Base-by-base conservation (phyloP, 92 coral and sea anemone species). In the Montipora capitata region DNA sequence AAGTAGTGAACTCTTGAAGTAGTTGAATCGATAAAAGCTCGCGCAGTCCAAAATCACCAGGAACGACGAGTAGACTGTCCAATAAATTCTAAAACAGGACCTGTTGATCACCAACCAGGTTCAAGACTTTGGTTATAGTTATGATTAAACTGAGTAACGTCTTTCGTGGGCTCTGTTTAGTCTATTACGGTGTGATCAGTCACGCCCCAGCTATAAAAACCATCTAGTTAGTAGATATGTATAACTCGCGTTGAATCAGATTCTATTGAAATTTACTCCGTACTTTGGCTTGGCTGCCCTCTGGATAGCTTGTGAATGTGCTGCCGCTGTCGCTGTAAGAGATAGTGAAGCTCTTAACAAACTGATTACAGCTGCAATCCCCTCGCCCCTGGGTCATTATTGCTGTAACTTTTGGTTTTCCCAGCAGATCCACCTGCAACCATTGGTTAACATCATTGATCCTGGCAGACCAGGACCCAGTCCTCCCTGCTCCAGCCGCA, bases 381-480 rank as follows among this genome's bases (percentile, higher is more conserved):
- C 20, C 9, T 10, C 68, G 45, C 40, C 81, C 81, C 49, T 76
- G 81, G 16, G 81, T 77, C 1, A n/a, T 2, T 1, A 77, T 41
- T 18, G 16, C 16, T 54, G 81, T 14, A 14, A 77, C 7, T 41
- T 57, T 56, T 0, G 12, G 17, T 4, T 18, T 77, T 27, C 10
- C 10, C 7, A 49, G 10, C 2, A 77, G 27, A 40, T 77, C 81
- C 7, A 77, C 81, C 13, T 77, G 81, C 14, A 77, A 48, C 68
- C 68, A 77, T 12, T 77, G 81, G 9, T 77, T 18, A 9, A 1
- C 44, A 14, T 56, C 68, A 77, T 3, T 10, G 10, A 1, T 1
- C 48, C 13, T 0, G 1, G 81, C 45, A 0, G 81, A 57, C 81
- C 81, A 77, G 7, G 81, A 10, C n/a, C 81, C 81, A 57, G 35